Evolutionary conservation across 53 echinoderm and acorn worm genomes (phyloP).

Genomic region (Actinopyga echinites): DNA sequence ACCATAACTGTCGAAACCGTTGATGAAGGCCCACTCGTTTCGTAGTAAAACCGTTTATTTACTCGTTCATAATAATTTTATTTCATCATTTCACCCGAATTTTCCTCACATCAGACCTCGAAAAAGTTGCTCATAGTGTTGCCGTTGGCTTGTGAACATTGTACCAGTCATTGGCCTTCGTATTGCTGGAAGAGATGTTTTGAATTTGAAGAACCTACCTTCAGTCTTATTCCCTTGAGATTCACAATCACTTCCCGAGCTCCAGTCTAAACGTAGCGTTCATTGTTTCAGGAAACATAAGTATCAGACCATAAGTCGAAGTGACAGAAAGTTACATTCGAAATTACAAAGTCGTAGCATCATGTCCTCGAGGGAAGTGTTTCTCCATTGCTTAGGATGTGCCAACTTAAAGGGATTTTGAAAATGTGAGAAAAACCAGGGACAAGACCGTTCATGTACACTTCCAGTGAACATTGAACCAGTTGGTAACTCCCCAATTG

Average conservation of each 20-base stretch:
- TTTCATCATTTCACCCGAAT: too few relatives aligned
- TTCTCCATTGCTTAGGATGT: background rate
- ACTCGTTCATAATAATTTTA: too few relatives aligned
- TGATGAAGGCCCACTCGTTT: too few relatives aligned
- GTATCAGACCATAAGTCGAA: background rate
- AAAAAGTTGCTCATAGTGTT: too few relatives aligned
- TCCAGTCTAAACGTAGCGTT: background rate
- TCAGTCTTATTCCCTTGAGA: background rate
- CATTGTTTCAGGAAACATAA: constrained; percentile 13
- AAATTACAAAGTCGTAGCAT: background rate
- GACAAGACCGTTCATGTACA: too few relatives aligned
- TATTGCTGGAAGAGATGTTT: background rate
- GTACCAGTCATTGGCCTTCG: constrained; percentile 15
- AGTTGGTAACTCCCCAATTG: too few relatives aligned
- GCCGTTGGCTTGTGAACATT: background rate
- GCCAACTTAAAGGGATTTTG: constrained; percentile 12
- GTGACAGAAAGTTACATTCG: background rate
- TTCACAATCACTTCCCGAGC: background rate
- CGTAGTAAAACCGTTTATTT: too few relatives aligned
- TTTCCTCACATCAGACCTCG: too few relatives aligned
- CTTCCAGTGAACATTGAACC: too few relatives aligned
- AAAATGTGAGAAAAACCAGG: too few relatives aligned
- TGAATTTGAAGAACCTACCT: background rate
- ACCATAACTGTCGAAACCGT: too few relatives aligned
- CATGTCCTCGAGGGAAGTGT: background rate